Evolutionary conservation across 1,140 invertebrate species (phyloP).

Genomic region (Mamestra configurata): DNA sequence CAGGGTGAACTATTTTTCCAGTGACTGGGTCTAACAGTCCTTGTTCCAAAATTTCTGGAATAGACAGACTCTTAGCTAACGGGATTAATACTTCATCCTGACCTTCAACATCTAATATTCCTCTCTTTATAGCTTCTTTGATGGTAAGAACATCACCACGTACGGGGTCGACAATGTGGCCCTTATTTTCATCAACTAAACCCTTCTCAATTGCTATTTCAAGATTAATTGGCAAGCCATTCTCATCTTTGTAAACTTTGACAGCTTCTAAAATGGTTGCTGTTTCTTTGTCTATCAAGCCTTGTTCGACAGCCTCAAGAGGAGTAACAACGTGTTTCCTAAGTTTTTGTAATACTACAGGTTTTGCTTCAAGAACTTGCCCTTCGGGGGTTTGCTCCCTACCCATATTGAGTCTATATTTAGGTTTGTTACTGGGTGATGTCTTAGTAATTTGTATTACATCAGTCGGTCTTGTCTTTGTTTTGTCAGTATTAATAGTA

Average conservation of each 20-base stretch:
- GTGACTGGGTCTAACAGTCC: conserved; percentile 94
- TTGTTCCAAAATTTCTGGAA: conserved; percentile 94
- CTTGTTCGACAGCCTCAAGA: conserved; percentile 91
- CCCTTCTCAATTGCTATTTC: conserved; percentile 93
- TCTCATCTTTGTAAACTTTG: conserved; percentile 87
- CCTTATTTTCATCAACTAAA: conserved; percentile 92
- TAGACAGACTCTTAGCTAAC: conserved; percentile 93
- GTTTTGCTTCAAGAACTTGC: conserved; percentile 90
- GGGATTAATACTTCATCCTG: conserved; percentile 94
- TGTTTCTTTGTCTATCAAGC: conserved; percentile 93
- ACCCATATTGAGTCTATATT: conserved; percentile 90
- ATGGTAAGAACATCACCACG: conserved; percentile 93
- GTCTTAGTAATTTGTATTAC: conserved; percentile 79
- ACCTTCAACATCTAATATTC: conserved; percentile 93
- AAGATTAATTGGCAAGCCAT: conserved; percentile 90
- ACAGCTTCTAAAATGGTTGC: conserved; percentile 90
- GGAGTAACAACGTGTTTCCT: conserved; percentile 92
- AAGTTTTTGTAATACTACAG: conserved; percentile 93
- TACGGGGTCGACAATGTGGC: conserved; percentile 94
- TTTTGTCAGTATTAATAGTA: conserved; percentile 62
- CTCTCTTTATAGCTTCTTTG: conserved; percentile 94
- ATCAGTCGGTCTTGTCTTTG: conserved; percentile 76
- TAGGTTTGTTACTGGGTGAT: conserved; percentile 90
- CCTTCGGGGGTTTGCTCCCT: conserved; percentile 87
- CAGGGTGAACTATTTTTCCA: conserved; percentile 96